Evolutionary conservation across 2,797 vertebrate genomes (phyloP).

Genomic region (Rhinophrynus dorsalis): DNA sequence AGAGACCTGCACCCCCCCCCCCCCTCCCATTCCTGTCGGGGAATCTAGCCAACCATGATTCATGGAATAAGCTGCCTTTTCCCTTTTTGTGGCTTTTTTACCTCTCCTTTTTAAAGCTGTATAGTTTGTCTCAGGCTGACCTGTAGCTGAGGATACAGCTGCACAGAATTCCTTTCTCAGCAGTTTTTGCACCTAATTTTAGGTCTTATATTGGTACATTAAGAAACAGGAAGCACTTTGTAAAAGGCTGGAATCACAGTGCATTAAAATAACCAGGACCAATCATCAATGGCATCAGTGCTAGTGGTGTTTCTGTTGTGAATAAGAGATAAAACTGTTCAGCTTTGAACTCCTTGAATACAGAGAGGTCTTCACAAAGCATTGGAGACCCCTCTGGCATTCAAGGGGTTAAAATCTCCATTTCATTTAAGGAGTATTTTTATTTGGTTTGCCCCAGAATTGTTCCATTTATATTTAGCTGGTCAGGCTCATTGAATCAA

Average conservation of each 20-base stretch:
- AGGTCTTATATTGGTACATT: conserved; percentile 7
- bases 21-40: conserved; percentile 10
- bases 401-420: too few relatives aligned
- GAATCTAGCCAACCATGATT: conserved; percentile 35
- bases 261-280: background rate
- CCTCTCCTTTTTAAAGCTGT: conserved; percentile 25
- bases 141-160: conserved; percentile 39
- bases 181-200: conserved; percentile 35
- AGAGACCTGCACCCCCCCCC: conserved; percentile 22
- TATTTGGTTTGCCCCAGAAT: too few relatives aligned
- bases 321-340: too few relatives aligned
- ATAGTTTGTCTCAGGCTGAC: conserved; percentile 11
- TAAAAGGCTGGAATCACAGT: background rate
- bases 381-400: too few relatives aligned
- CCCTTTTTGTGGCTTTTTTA: conserved; percentile 2
- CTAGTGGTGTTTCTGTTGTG: too few relatives aligned
- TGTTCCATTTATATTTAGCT: too few relatives aligned
- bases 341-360: too few relatives aligned
- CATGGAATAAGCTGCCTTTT: conserved; percentile 26
- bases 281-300: too few relatives aligned
- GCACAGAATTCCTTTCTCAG: conserved; percentile 27
- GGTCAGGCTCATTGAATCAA: too few relatives aligned
- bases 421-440: too few relatives aligned
- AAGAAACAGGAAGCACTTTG: background rate
- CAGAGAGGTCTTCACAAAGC: too few relatives aligned